These are phyloP conservation scores for Zoanthus solanderi DNA, from an alignment of 92 coral and sea anemone genomes.

Conservation along the genomic window DNA sequence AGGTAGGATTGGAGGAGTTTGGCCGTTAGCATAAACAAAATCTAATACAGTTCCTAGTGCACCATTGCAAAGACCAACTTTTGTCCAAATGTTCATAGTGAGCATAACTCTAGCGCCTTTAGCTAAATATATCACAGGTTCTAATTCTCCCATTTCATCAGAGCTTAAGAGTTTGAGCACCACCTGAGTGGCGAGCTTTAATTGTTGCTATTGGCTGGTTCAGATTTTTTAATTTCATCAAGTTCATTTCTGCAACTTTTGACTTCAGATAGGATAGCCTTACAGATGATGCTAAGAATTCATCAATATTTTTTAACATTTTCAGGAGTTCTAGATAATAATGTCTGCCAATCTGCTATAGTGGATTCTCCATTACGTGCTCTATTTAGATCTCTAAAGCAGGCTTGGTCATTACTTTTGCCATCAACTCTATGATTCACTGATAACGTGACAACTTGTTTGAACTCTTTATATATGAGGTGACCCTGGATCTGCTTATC, in stretches of 20 bases:
- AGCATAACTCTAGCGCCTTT: too few species aligned
- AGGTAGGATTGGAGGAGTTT: slow-evolving; percentile 62
- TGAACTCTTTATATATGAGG: slow-evolving; percentile 69
- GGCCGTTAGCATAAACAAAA: slow-evolving; percentile 53
- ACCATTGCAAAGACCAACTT: slow-evolving; percentile 32
- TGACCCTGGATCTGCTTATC: slow-evolving; percentile 67
- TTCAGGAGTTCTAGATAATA: slow-evolving; percentile 12
- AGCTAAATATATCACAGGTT: slow-evolving; percentile 35
- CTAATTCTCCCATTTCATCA: slow-evolving; percentile 43
- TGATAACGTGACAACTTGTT: slow-evolving; percentile 69
- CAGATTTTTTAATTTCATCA: not conserved
- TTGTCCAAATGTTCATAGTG: slow-evolving; percentile 25
- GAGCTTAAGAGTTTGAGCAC: slow-evolving; percentile 18
- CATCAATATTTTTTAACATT: not conserved
- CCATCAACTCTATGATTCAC: slow-evolving; percentile 81
- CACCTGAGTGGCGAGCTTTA: not conserved
- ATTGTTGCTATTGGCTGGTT: slow-evolving; percentile 6
- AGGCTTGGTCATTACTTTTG: not conserved
- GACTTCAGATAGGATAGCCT: slow-evolving; percentile 1
- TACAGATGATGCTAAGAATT: not conserved
- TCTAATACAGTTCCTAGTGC: slow-evolving; percentile 59
- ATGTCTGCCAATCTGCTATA: slow-evolving; percentile 32
- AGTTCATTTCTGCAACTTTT: not conserved
- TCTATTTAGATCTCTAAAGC: slow-evolving; percentile 29
- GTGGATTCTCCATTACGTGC: slow-evolving; percentile 39